These are phyloP conservation scores for Barypeithes pellucidus DNA, from an alignment of 2,888 invertebrate genomes.

Conservation along the genomic window DNA sequence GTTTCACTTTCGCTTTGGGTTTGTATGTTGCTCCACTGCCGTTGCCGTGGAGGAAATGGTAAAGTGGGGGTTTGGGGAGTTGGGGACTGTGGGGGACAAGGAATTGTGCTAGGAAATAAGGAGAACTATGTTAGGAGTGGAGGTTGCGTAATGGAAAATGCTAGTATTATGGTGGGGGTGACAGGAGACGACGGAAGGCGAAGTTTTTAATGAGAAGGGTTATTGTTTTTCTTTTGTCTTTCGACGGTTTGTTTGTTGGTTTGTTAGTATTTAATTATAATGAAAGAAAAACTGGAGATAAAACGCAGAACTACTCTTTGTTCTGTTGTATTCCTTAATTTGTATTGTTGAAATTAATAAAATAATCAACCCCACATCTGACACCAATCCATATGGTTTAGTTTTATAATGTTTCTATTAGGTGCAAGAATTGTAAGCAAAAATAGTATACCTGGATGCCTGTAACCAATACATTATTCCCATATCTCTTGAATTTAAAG, in stretches of 20 bases:
- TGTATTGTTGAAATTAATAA: not conserved
- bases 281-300: not conserved
- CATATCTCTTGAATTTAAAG: too few relatives aligned
- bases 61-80: slow-evolving; percentile 30
- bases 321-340: not conserved
- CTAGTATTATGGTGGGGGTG: slow-evolving; percentile 24
- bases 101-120: slow-evolving; percentile 53
- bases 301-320: not conserved
- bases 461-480: too few relatives aligned
- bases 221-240: slow-evolving; percentile 35
- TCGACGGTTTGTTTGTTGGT: slow-evolving; percentile 15
- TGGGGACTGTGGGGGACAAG: slow-evolving; percentile 39
- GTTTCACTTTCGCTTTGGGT: slow-evolving; percentile 52
- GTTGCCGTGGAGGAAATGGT: slow-evolving; percentile 47
- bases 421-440: too few relatives aligned
- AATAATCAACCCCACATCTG: too few relatives aligned
- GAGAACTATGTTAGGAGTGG: slow-evolving; percentile 54
- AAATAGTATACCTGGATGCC: too few relatives aligned
- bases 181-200: slow-evolving; percentile 15
- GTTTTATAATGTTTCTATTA: too few relatives aligned
- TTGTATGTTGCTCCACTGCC: slow-evolving; percentile 45
- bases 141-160: slow-evolving; percentile 43
- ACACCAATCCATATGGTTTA: too few relatives aligned
- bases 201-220: slow-evolving; percentile 33
- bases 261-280: not conserved